These are phyloP conservation scores for Cichlasoma orientale DNA, from an alignment of 2,797 vertebrate species.

Conservation along the genomic window DNA sequence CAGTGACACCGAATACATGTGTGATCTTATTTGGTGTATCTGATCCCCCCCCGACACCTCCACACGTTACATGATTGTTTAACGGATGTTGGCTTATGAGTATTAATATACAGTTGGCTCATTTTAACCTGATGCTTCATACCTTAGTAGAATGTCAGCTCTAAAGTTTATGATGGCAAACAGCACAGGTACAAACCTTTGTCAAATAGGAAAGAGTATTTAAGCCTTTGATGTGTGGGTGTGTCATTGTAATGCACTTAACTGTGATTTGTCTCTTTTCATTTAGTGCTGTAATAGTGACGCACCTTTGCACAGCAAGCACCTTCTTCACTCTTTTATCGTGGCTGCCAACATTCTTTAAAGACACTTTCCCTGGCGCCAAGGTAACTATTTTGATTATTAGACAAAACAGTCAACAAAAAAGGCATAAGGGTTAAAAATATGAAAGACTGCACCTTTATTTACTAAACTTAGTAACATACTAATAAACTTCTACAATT, in stretches of 20 bases:
- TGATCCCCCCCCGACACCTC: neutral
- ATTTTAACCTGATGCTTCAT: neutral
- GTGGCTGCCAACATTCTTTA: constrained; percentile 97
- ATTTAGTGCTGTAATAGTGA: constrained; percentile 88
- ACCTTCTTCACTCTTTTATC: constrained; percentile 95
- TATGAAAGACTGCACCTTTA: neutral
- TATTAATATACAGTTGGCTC: neutral
- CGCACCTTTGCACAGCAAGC: constrained; percentile 91
- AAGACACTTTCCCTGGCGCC: constrained; percentile 90
- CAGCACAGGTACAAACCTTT: neutral
- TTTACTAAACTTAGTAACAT: neutral
- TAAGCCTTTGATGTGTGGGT: neutral
- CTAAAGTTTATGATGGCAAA: neutral
- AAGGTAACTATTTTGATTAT: constrained; percentile 83
- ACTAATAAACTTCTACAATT: neutral
- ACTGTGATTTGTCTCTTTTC: constrained; percentile 21
- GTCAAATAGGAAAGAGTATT: neutral
- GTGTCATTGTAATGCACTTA: neutral
- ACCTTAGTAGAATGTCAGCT: neutral
- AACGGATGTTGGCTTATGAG: neutral
- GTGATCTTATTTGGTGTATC: constrained; percentile 6
- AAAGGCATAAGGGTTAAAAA: neutral
- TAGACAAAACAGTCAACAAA: neutral
- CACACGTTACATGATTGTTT: neutral
- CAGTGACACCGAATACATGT: constrained; percentile 18